Base-by-base conservation (phyloP, 2,113 vertebrate genomes). In the Corythornis madagascariensis region DNA sequence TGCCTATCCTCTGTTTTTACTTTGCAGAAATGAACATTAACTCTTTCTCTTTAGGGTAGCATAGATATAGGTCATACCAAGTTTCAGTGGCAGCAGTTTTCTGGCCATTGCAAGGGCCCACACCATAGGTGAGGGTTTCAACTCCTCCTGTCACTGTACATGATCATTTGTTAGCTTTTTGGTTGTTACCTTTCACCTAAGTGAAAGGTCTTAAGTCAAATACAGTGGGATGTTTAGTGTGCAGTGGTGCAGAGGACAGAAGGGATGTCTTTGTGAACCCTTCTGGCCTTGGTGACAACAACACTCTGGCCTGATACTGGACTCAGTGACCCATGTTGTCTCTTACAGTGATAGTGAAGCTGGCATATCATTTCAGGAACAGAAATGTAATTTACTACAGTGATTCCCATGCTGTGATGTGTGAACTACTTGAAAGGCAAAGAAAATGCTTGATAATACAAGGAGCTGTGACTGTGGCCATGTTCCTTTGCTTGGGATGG, bases 371-470 rank as follows among this genome's bases (percentile, higher is more conserved):
- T 65, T 90, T 76, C 38, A 59, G 45, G 29, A 66, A 61, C 59
- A 45, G 59, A 80, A 83, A 55, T 14, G 40, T 55, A 69, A 31
- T 72, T 83, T 55, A 56, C 11, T 48, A 25, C 29, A 22, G n/a
- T 19, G 31, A 50, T 76, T 88, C 16, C 38, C 16, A 42, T 2
- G 4, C 47, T 88, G 45, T 40, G 64, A 18, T 18, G 10, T 78
- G 42, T 65, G 48, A 76, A 72, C 31, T 5, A 18, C 13, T 66
- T 65, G 24, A 64, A 66, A 31, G 31, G 31, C 15, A 57, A 77
- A 92, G 56, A 55, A 83, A 66, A 69, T 40, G 8, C 31, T 63
- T 1, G 0, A 3, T 9, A 20, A 26, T 78, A 26, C 0, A 1
- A 14, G 28, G 26, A 55, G 1, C 17, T 72, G 29, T 86, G 42